A percentile compares a stretch with the other conserved stretches of the same genome.
Evolutionary conservation across 2,797 vertebrate species (phyloP).

Genomic region (Masticophis lateralis): DNA sequence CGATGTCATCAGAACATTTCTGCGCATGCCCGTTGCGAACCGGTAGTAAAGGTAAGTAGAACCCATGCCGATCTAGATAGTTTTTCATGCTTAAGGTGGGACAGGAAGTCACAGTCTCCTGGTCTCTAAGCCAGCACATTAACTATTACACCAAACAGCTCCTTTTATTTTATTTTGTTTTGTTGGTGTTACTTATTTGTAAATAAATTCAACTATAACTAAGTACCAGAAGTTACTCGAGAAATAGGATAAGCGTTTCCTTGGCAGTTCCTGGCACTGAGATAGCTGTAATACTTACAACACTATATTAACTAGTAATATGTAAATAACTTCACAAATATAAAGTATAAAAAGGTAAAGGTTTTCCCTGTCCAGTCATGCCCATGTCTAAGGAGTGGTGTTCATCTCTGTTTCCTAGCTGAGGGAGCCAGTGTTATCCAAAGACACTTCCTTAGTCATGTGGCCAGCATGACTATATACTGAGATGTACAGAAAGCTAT

Average conservation of each 20-base stretch:
- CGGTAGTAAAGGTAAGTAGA: too few species aligned
- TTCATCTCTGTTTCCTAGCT: not conserved
- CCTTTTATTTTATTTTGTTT: not conserved
- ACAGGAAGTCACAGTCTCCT: not conserved
- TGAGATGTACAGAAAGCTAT: not conserved
- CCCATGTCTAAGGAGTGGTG: not conserved
- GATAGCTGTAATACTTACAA: not conserved
- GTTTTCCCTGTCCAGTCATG: not conserved
- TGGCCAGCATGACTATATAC: not conserved
- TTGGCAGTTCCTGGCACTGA: not conserved
- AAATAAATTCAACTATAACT: not conserved
- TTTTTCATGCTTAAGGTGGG: not conserved
- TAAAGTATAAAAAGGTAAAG: not conserved
- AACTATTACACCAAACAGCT: not conserved
- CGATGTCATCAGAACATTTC: too few species aligned
- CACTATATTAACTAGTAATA: not conserved
- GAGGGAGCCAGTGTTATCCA: not conserved
- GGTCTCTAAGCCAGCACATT: not conserved
- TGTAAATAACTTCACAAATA: not conserved
- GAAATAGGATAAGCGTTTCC: not conserved
- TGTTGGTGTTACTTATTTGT: not conserved
- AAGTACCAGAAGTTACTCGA: not conserved
- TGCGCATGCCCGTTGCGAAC: too few species aligned
- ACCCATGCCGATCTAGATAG: not conserved
- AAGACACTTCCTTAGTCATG: not conserved